A percentile compares a stretch with the other conserved stretches of the same genome.
phyloP scores from a whole-genome alignment of 2,797 vertebrate genomes.

The Meriones psammophilus region DNA sequence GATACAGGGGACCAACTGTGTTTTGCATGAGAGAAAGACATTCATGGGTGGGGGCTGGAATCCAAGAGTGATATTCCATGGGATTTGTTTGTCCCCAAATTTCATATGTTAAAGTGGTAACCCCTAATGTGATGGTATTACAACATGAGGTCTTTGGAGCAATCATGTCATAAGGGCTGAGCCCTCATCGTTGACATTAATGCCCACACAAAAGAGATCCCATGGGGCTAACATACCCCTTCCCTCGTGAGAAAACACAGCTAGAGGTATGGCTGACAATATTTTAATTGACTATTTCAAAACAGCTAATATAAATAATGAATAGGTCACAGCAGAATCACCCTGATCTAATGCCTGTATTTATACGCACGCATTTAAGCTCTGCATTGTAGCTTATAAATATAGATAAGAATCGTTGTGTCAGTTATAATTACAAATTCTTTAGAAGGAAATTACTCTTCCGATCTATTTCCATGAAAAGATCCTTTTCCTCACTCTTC shows the following conservation, averaged over 20 bases:
- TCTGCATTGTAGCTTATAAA: neutral
- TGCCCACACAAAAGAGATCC: neutral
- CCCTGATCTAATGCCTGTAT: neutral
- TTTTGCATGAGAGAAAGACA: neutral
- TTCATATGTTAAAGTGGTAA: neutral
- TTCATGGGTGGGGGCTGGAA: neutral
- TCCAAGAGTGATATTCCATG: neutral
- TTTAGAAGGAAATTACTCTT: conserved; percentile 23
- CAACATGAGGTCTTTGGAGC: neutral
- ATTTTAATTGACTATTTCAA: neutral
- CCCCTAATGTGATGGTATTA: neutral
- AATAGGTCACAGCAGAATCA: neutral
- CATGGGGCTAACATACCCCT: neutral
- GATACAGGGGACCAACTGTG: neutral
- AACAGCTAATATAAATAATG: neutral
- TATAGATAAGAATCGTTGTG: neutral
- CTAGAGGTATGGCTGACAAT: neutral
- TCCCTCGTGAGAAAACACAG: neutral
- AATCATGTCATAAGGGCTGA: neutral
- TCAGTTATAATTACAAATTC: neutral
- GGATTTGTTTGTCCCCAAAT: neutral
- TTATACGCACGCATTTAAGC: neutral
- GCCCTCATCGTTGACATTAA: neutral
- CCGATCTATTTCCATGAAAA: conserved; percentile 61
- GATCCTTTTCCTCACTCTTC: conserved; percentile 36